These are phyloP conservation scores for Crotophaga sulcirostris DNA, from an alignment of 2,113 vertebrate genomes.

Conservation along the genomic window DNA sequence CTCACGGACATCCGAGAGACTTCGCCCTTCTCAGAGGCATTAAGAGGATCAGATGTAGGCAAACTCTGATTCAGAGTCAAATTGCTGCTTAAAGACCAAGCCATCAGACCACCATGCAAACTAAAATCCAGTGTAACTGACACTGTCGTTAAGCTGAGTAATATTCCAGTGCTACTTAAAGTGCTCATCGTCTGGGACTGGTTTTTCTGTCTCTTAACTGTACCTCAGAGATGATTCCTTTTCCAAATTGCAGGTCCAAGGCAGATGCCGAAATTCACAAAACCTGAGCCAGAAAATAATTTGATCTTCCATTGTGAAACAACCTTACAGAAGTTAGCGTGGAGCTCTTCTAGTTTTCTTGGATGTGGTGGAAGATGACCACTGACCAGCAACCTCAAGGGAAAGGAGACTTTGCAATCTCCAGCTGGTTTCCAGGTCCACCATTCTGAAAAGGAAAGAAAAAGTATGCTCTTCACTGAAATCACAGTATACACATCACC, in stretches of 20 bases:
- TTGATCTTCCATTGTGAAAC: conserved; percentile 55
- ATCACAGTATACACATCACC: not conserved
- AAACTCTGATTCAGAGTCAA: conserved; percentile 76
- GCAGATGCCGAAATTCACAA: conserved; percentile 16
- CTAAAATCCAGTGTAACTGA: conserved; percentile 77
- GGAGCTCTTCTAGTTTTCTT: not conserved
- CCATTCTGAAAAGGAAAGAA: conserved; percentile 65
- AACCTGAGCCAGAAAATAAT: conserved; percentile 18
- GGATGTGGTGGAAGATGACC: not conserved
- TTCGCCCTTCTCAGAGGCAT: conserved; percentile 61
- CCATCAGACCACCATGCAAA: conserved; percentile 75
- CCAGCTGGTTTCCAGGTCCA: conserved; percentile 32
- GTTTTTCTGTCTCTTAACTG: not conserved
- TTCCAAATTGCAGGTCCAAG: conserved; percentile 11
- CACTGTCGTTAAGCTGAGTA: conserved; percentile 79
- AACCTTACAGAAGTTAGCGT: not conserved
- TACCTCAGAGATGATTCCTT: not conserved
- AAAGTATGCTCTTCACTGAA: not conserved
- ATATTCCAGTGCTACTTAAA: conserved; percentile 74
- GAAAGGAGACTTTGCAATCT: conserved; percentile 18
- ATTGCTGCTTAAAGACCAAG: conserved; percentile 79
- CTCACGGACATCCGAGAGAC: conserved; percentile 65
- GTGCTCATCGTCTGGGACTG: conserved; percentile 73
- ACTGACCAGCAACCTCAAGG: not conserved
- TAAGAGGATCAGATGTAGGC: conserved; percentile 61